Evolutionary conservation across 2,797 vertebrate species (phyloP).

Genomic region (Simalia tracyae): DNA sequence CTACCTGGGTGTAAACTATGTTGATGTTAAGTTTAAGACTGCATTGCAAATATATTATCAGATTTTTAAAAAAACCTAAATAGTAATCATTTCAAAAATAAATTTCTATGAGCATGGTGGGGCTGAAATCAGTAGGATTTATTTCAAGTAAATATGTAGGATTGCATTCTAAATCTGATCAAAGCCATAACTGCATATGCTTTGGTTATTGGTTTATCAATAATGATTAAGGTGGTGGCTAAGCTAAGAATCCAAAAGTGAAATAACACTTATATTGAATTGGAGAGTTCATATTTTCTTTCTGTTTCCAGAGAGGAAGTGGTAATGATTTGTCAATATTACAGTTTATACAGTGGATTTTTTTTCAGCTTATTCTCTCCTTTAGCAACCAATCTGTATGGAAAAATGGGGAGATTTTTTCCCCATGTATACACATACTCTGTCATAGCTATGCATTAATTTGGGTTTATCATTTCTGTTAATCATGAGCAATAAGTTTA

Average conservation of each 20-base stretch:
- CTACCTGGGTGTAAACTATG: not conserved
- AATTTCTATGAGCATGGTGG: not conserved
- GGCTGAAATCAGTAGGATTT: not conserved
- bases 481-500: not conserved
- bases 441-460: not conserved
- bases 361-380: not conserved
- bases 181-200: not conserved
- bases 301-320: not conserved
- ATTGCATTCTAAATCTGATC: not conserved
- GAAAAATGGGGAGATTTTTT: no score
- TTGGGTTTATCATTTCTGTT: not conserved
- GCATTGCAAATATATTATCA: not conserved
- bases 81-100: not conserved
- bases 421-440: not conserved
- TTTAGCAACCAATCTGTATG: not conserved
- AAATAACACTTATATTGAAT: slow-evolving; percentile 6
- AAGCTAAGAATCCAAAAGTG: not conserved
- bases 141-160: not conserved
- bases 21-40: not conserved
- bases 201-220: slow-evolving; percentile 18
- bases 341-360: not conserved
- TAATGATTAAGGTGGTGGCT: not conserved
- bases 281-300: not conserved
- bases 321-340: slow-evolving; percentile 12
- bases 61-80: not conserved